Evolutionary conservation across 2,797 vertebrate genomes (phyloP).

Genomic region (Leptatherina wallacei): DNA sequence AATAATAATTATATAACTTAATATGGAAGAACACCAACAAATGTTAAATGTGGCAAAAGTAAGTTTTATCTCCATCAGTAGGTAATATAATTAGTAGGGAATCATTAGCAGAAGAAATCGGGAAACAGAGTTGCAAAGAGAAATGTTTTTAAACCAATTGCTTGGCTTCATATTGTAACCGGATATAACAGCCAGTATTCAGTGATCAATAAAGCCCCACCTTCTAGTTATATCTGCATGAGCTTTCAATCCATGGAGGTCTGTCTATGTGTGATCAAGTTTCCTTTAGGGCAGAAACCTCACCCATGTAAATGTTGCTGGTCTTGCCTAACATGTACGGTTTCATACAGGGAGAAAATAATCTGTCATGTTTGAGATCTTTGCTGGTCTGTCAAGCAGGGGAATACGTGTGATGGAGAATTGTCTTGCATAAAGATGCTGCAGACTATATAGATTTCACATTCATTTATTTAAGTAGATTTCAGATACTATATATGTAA

Average conservation of each 20-base stretch:
- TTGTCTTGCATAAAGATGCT: too few relatives aligned
- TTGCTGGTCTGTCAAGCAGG: too few relatives aligned
- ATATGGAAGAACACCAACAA: not conserved
- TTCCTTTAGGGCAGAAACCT: not conserved
- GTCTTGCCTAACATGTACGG: too few relatives aligned
- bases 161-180: not conserved
- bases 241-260: not conserved
- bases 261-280: not conserved
- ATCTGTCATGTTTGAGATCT: not conserved
- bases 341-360: not conserved
- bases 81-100: not conserved
- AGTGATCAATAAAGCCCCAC: not conserved
- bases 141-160: not conserved
- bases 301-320: not conserved
- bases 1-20: not conserved
- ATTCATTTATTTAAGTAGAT: too few relatives aligned
- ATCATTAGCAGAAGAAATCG: not conserved
- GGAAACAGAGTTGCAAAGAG: not conserved
- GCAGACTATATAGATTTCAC: too few relatives aligned
- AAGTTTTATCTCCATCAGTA: not conserved
- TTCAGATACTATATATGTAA: too few relatives aligned
- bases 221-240: not conserved
- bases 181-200: not conserved
- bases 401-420: too few relatives aligned
- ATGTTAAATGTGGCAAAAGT: not conserved